A percentile compares a stretch with the other conserved stretches of the same genome.
These are phyloP conservation scores for Aporophyla lueneburgensis DNA, from an alignment of 2,888 invertebrate species.

Conservation along the genomic window DNA sequence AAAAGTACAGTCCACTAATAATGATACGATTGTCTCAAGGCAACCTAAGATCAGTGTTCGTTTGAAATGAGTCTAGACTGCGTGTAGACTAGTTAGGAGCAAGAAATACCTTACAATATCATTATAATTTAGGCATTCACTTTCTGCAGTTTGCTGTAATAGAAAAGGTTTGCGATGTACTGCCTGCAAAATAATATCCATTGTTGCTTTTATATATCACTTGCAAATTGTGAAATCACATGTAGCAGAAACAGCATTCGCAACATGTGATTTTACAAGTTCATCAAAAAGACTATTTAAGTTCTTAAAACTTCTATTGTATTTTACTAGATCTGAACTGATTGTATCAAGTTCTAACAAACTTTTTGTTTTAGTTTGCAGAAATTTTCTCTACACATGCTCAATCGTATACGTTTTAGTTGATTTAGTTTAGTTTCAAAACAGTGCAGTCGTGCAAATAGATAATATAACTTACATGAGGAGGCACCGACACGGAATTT, in stretches of 20 bases:
- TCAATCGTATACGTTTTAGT: neutral
- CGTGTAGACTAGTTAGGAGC: conserved; percentile 56
- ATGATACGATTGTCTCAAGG: conserved; percentile 3
- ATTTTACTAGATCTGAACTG: neutral
- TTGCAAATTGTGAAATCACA: neutral
- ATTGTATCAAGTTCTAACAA: neutral
- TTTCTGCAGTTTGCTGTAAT: conserved; percentile 68
- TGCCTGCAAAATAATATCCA: conserved; percentile 33
- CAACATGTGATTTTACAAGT: neutral
- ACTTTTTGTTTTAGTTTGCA: neutral
- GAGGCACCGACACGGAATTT: conserved; percentile 82
- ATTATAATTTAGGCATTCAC: conserved; percentile 69
- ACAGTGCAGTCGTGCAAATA: conserved; percentile 8
- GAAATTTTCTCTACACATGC: neutral
- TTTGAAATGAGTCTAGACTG: conserved; percentile 39
- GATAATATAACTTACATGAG: conserved; percentile 80
- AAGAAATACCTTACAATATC: conserved; percentile 69
- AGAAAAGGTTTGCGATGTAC: conserved; percentile 55
- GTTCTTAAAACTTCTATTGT: neutral
- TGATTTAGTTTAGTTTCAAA: neutral
- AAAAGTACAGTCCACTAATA: conserved; percentile 41
- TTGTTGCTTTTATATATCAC: conserved; percentile 26
- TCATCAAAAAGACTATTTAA: neutral
- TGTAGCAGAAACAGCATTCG: neutral
- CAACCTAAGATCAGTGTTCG: conserved; percentile 32